Evolutionary conservation across 2,888 invertebrate genomes (phyloP).

Genomic region (Danaus chrysippus): DNA sequence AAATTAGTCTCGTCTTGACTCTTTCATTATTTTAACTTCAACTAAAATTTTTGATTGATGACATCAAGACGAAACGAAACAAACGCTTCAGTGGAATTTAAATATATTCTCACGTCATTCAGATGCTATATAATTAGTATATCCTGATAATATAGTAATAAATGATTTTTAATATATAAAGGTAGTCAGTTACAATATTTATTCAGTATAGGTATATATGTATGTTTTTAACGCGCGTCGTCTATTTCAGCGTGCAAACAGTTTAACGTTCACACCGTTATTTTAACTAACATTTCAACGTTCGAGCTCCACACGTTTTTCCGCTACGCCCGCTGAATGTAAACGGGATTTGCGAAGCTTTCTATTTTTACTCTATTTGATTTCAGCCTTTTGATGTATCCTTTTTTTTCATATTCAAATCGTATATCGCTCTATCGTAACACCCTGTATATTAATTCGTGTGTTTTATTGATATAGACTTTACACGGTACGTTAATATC

Average conservation of each 20-base stretch:
- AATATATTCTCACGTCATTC: no score
- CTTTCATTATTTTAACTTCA: no score
- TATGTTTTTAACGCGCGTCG: slow-evolving; percentile 57
- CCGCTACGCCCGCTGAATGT: slow-evolving; percentile 18
- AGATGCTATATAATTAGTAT: no score
- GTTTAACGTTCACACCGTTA: slow-evolving; percentile 57
- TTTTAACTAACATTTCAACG: slow-evolving; percentile 30
- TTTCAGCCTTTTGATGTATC: slow-evolving; percentile 2
- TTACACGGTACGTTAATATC: neutral
- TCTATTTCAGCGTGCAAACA: slow-evolving; percentile 56
- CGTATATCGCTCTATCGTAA: slow-evolving; percentile 36
- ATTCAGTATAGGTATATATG: slow-evolving; percentile 55
- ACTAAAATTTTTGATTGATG: no score
- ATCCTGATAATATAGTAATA: no score
- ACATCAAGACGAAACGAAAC: no score
- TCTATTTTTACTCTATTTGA: slow-evolving; percentile 15
- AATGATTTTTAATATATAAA: no score
- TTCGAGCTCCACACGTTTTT: slow-evolving; percentile 15
- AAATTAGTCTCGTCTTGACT: no score
- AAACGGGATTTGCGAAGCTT: slow-evolving; percentile 15
- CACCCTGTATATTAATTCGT: slow-evolving; percentile 2
- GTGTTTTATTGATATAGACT: neutral
- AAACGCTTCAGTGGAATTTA: no score
- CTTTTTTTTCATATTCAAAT: slow-evolving; percentile 23
- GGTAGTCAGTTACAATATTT: slow-evolving; percentile 66